Evolutionary conservation across 2,888 invertebrate species (phyloP), one percentile per base, ranked within the genome.

Genomic region (Glaucopsyche alexis): DNA sequence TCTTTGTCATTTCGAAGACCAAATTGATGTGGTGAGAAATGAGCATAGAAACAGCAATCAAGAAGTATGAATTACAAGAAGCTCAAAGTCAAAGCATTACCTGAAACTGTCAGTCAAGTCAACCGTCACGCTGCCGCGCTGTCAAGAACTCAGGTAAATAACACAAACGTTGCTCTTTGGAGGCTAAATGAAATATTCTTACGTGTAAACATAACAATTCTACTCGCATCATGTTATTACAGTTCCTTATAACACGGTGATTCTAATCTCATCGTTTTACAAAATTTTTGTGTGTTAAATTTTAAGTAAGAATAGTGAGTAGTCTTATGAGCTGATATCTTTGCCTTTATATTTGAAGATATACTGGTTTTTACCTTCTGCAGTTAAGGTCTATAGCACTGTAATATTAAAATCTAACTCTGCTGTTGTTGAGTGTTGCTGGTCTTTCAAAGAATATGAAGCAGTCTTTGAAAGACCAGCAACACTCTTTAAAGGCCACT

Each of bases 231-330:
- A 60, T 60, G 60, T 19, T 60, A 60, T 13, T 38, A 60, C 38
- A 29, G 6, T 38, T 38, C 29, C 60, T 13, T 60, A 29, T 7
- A 19, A 19, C 19, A 60, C 60, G 60, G 29, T 60, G 60, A 60
- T 60, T 60, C 29, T 7, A 11, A 29, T 13, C 9, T 19, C 60
- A 13, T 60, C 29, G 47, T 13, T 4, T 60, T 60, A 29, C 60
- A 60, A 38, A 60, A 29, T 60, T 55, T 19, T 55, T 11, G 55
- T 55, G 29, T 38, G 29, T 60, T 60, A 60, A 60, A 60, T 29
- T 60, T 60, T 29, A 19, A 60, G 60, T 29, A 5, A 38, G 6
- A 60, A 29, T 13, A 60, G 60, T 38, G 14, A 38, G 60, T 60
- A 38, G 60, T 60, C 8, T 16, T 55, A 16, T 19, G 29, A 29